These are phyloP conservation scores for Thripadectes ignobilis DNA, from an alignment of 2,797 vertebrate species.

Conservation along the genomic window DNA sequence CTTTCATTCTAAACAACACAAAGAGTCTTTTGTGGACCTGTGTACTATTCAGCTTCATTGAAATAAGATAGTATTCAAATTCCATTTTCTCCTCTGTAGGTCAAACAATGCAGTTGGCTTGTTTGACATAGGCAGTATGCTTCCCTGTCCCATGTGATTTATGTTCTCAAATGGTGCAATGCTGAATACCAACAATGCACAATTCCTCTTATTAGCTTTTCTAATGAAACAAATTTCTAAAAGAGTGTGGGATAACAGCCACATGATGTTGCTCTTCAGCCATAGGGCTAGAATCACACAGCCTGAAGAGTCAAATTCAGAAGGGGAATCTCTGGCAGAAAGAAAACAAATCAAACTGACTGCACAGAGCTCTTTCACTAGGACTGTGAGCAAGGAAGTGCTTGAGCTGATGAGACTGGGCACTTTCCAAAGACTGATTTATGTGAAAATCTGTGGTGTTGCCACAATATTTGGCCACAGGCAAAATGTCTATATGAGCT, in stretches of 20 bases:
- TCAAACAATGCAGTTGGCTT: neutral
- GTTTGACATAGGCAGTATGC: neutral
- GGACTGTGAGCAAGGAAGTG: neutral
- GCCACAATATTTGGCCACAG: rapidly evolving
- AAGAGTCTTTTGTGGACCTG: neutral
- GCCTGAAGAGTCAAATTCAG: neutral
- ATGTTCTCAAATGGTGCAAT: neutral
- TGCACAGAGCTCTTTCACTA: neutral
- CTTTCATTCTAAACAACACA: neutral
- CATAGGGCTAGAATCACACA: neutral
- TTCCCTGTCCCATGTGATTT: neutral
- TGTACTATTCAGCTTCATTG: neutral
- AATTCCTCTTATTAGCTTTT: neutral
- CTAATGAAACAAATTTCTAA: neutral
- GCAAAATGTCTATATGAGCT: neutral
- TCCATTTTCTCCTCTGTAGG: neutral
- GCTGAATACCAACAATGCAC: neutral
- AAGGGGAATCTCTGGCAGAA: neutral
- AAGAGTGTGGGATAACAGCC: neutral
- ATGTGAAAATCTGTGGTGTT: neutral
- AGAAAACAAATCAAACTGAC: neutral
- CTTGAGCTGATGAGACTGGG: neutral
- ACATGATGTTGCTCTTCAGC: neutral
- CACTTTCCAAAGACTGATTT: neutral
- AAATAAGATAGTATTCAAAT: neutral